Evolutionary conservation across 2,888 invertebrate genomes (phyloP).

Genomic region (Drosophila cognata): DNA sequence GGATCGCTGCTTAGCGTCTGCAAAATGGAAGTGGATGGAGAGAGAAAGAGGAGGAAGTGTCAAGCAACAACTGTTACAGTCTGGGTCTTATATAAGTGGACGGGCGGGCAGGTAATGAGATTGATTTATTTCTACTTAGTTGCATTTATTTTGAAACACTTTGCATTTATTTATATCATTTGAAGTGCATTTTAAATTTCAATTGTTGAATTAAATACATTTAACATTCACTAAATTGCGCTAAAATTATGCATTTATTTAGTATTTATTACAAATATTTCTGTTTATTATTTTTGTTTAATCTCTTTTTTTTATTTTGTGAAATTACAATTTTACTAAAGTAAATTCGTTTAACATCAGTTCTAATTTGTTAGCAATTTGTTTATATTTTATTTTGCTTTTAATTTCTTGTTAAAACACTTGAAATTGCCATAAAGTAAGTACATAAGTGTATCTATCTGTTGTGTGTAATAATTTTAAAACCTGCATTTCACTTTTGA

Average conservation of each 20-base stretch:
- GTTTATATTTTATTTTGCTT: constrained; percentile 23
- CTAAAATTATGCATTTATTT: constrained; percentile 61
- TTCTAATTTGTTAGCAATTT: constrained; percentile 74
- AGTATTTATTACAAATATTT: constrained; percentile 22
- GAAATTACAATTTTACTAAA: constrained; percentile 80
- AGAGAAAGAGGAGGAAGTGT: constrained; percentile 2
- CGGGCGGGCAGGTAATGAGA: constrained; percentile 21
- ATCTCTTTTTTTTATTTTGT: constrained; percentile 35
- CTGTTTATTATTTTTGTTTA: constrained; percentile 23
- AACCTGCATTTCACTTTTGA: constrained; percentile 36
- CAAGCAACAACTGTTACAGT: constrained; percentile 28
- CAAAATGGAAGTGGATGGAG: constrained; percentile 49
- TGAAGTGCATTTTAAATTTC: constrained; percentile 70
- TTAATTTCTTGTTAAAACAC: constrained; percentile 57
- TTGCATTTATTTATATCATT: constrained; percentile 81
- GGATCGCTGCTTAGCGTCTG: constrained; percentile 60
- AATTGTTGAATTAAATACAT: constrained; percentile 69
- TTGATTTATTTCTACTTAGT: constrained; percentile 32
- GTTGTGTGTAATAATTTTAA: constrained; percentile 22
- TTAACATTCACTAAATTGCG: constrained; percentile 78
- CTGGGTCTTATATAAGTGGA: constrained; percentile 11
- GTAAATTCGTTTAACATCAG: constrained; percentile 84
- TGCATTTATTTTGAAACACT: constrained; percentile 57
- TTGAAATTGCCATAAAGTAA: constrained; percentile 73
- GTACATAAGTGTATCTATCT: constrained; percentile 51